A percentile compares a stretch with the other conserved stretches of the same genome.
Conservation (phyloP, 2,797 vertebrate genomes). For the Gallinago solitaria region DNA sequence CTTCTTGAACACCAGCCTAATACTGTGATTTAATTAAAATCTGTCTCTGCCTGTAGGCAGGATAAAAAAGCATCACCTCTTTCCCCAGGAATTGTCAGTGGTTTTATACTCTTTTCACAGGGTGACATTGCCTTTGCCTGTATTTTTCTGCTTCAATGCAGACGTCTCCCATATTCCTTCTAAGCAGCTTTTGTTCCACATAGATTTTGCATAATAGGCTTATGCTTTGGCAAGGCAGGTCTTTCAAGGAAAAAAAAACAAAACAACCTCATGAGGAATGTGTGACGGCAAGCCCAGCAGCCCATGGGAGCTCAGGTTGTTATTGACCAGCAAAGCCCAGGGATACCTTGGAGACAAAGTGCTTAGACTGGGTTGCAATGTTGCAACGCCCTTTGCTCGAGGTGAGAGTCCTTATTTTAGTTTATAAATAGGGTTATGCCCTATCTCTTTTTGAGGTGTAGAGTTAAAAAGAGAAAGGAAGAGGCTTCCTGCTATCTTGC, state of each 20-base stretch:
- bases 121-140: neutral
- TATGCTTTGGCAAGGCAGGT: neutral
- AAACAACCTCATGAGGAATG: neutral
- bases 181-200: neutral
- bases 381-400: neutral
- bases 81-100: neutral
- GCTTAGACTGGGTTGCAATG: neutral
- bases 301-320: neutral
- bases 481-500: neutral
- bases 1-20: neutral
- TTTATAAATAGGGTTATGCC: neutral
- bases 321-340: neutral
- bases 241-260: neutral
- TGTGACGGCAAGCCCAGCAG: neutral
- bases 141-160: neutral
- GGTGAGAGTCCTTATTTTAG: neutral
- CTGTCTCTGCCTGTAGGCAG: neutral
- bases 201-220: slow-evolving; percentile 21
- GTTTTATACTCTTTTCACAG: neutral
- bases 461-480: neutral
- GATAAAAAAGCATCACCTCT: neutral
- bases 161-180: neutral
- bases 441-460: neutral
- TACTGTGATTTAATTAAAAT: slow-evolving; percentile 10
- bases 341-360: neutral